Evolutionary conservation across 2,797 vertebrate genomes (phyloP), one percentile per base, ranked within the genome.

Genomic region (Buceros bicornis): DNA sequence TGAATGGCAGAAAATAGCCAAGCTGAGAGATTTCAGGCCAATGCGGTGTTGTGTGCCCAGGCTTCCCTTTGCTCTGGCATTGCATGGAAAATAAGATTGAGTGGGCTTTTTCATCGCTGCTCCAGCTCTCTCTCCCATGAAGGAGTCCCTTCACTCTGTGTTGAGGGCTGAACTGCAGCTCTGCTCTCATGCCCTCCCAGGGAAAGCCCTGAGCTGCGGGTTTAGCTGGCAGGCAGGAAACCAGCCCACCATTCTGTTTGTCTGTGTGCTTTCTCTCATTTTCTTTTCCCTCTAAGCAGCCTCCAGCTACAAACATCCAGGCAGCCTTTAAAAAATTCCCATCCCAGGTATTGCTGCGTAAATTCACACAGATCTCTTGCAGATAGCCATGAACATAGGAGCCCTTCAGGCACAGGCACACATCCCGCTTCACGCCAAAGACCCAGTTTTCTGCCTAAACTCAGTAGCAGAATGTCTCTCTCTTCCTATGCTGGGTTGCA

Each of bases 311-410:
- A 82, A 87, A 65, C 16, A 71, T 20, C 37, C 48, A 77, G 37
- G n/a, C 6, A 42, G 29, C 87, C 35, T 65, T 62, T 61, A 69
- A 35, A 89, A 73, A 88, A 61, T 29, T 29, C 19, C 21, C 65
- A 91, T 31, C 16, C 65, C 14, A 42, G 31, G 28, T 24, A 24
- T 2, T 56, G 54, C 47, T 72, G 22, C 21, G 58, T 40, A 24
- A 61, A 56, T 42, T 74, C n/a, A 58, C 8, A 2, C 0, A 2
- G n/a, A 15, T 43, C 22, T 65, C 35, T 60, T 51, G 22, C 8
- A 58, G 62, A 40, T 0, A 54, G 26, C 28, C 5, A 6, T 0
- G 0, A n/a, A 65, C 4, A 10, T 0, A 12, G 62, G 33, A 93
- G 37, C 21, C 50, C 70, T 64, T 48, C 0, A 0, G 29, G 54